Conservation (phyloP, 2,888 invertebrate genomes). For the Sphaerophoria taeniata region DNA sequence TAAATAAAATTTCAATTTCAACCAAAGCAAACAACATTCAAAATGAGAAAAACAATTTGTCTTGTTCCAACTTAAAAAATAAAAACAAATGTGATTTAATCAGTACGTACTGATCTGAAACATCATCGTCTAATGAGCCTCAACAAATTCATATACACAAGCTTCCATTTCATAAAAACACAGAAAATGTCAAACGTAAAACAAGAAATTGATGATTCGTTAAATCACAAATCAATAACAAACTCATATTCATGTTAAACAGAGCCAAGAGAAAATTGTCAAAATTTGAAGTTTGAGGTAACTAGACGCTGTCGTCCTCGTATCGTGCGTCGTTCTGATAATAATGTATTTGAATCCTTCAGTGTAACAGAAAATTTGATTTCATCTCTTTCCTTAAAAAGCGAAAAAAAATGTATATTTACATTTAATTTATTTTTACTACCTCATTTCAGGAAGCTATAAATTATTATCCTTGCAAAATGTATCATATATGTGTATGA, state of each 20-base stretch:
- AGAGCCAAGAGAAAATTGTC: too few species aligned
- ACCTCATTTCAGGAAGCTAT: conserved; percentile 23
- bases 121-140: neutral
- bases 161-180: neutral
- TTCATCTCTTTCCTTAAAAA: neutral
- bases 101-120: conserved; percentile 9
- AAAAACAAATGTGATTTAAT: conserved; percentile 3
- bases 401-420: neutral
- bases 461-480: conserved; percentile 23
- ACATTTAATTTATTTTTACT: conserved; percentile 32
- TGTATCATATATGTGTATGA: neutral
- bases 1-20: too few species aligned
- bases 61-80: neutral
- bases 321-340: neutral
- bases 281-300: neutral
- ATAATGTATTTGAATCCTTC: neutral
- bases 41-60: too few species aligned
- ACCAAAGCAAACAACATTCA: too few species aligned
- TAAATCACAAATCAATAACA: conserved; percentile 24
- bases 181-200: conserved; percentile 6
- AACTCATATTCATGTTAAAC: neutral
- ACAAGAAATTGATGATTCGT: conserved; percentile 31
- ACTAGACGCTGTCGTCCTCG: neutral
- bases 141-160: neutral
- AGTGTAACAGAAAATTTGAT: neutral